Evolutionary conservation across 2,113 vertebrate species (phyloP).

Genomic region (Laticauda laticaudata): DNA sequence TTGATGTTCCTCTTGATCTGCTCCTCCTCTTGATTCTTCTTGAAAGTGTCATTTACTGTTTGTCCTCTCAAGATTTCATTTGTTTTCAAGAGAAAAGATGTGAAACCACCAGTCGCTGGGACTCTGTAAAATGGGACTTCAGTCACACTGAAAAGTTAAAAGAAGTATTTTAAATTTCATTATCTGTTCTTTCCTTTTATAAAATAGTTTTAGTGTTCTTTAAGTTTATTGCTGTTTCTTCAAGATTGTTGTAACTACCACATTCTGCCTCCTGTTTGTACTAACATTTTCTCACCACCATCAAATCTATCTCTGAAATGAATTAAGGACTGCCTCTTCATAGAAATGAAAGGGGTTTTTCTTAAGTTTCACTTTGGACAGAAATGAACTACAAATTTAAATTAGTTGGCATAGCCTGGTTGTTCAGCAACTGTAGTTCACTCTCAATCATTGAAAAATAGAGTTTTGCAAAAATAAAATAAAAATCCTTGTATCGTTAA

Average conservation of each 20-base stretch:
- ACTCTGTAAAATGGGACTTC: conserved; percentile 1
- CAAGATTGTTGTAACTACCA: background rate
- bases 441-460: background rate
- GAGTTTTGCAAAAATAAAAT: background rate
- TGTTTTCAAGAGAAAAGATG: background rate
- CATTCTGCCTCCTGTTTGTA: background rate
- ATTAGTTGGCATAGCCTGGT: background rate
- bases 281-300: background rate
- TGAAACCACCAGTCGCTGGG: background rate
- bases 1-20: conserved; percentile 42
- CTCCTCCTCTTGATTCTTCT: conserved; percentile 47
- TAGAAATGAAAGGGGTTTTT: background rate
- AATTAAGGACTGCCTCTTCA: background rate
- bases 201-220: background rate
- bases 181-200: background rate
- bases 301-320: background rate
- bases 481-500: background rate
- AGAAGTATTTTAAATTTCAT: background rate
- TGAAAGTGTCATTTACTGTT: conserved; percentile 7
- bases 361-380: background rate
- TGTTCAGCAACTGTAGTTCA: background rate
- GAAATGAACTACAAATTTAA: background rate
- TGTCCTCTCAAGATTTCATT: conserved; percentile 9
- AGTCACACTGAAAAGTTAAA: background rate
- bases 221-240: background rate